A percentile compares a stretch with the other conserved stretches of the same genome.
Evolutionary conservation across 2,113 vertebrate species (phyloP).

Genomic region (Copsychus sechellarum): DNA sequence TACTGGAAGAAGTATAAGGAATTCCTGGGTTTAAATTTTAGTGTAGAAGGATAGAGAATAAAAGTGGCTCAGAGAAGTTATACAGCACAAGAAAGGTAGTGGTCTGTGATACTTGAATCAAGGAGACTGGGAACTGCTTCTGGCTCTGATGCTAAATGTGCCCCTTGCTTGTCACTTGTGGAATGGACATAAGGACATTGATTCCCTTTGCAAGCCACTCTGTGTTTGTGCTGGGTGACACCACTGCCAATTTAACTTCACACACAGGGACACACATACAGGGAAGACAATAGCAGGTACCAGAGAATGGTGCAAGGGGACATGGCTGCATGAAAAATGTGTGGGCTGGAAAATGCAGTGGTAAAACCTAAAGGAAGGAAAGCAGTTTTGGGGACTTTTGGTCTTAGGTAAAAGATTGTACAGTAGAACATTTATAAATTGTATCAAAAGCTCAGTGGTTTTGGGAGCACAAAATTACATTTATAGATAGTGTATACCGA

Average conservation of each 20-base stretch:
- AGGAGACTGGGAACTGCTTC: neutral
- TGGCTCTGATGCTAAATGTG: neutral
- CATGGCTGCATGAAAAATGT: neutral
- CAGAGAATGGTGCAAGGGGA: neutral
- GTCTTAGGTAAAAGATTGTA: neutral
- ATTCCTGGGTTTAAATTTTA: neutral
- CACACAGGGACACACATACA: rapidly evolving
- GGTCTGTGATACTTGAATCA: neutral
- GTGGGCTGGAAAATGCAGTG: neutral
- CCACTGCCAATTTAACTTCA: neutral
- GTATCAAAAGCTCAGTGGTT: neutral
- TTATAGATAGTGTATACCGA: neutral
- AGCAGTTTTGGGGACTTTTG: neutral
- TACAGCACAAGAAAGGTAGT: neutral
- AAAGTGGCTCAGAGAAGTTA: neutral
- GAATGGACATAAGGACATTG: neutral
- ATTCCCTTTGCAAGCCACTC: neutral
- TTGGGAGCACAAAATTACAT: neutral
- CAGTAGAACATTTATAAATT: neutral
- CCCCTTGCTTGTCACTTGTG: neutral
- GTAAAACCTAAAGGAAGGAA: neutral
- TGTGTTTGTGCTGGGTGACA: neutral
- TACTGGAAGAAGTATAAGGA: neutral
- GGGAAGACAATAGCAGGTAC: neutral
- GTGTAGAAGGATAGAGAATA: neutral